Base-by-base conservation (phyloP, 2,113 vertebrate species). In the Sarotherodon lohbergeri region DNA sequence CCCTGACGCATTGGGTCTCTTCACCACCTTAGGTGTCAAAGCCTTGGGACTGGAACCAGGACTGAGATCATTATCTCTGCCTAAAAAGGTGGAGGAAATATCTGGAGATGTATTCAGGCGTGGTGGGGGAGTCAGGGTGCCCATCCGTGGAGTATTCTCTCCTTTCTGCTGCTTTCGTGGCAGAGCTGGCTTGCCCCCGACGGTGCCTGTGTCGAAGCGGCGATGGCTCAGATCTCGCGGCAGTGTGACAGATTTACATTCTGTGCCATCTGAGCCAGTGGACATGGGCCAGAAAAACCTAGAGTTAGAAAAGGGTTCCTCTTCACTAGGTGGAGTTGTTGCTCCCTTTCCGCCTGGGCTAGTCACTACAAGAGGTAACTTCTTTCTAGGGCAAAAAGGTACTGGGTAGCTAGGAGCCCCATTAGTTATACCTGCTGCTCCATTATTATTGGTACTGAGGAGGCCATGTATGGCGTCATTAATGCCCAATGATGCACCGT, bases 241-340 rank as follows among this genome's bases (percentile, higher is more conserved):
- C 88, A 99, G 97, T 0, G 99, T 99, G 89, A 99, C 97, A 0
- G 98, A 98, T 89, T 96, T 97, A 97, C 98, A 98, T 85, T 99
- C 98, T 0, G 94, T 96, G 91, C 97, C 97, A 55, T 96, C 97
- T 1, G 97, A 95, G 5, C 97, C 96, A 0, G 96, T 96, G 12
- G 97, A 96, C 93, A 99, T 97, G 17, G 98, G 98, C 78, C 98
- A 96, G 41, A 98, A 99, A 24, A 98, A 98, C 83, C 98, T 99
- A 5, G 97, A 95, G 93, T 96, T 97, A 17, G 96, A 90, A 14
- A 95, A 86, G 0, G 93, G 43, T 19, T 99, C 98, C 61, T 99
- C 98, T 41, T 99, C 98, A 0, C 86, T 52, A 1, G 97, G 94
- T 1, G 95, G 96, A 0, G 96, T 92, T 1, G 96, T 93, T 0